Percentiles rank a stretch among this genome's conserved stretches.
phyloP scores from a whole-genome alignment of 2,888 invertebrate species.

The Graphium colonna region DNA sequence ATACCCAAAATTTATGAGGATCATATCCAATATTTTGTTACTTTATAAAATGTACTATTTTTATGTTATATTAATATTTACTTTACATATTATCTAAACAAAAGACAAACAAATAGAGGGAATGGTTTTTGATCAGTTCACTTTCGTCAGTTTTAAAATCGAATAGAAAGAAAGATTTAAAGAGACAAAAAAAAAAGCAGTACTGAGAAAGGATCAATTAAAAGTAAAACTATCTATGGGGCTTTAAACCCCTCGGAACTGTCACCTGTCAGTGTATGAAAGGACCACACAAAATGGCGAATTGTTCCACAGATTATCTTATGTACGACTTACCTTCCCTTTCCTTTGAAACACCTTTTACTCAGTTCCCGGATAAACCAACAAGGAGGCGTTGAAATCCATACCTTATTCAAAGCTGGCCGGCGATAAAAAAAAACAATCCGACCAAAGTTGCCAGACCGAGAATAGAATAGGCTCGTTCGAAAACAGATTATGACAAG shows the following conservation, averaged over 20 bases:
- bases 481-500: constrained; percentile 78
- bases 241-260: constrained; percentile 43
- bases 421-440: constrained; percentile 52
- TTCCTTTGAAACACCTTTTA: constrained; percentile 60
- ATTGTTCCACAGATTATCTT: constrained; percentile 54
- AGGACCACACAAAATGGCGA: constrained; percentile 61
- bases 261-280: constrained; percentile 58
- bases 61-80: no score
- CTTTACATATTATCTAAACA: no score
- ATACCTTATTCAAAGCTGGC: constrained; percentile 58
- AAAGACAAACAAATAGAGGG: no score
- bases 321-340: constrained; percentile 61
- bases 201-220: constrained; percentile 33
- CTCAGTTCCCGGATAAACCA: constrained; percentile 59
- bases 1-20: no score
- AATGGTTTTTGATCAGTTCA: no score
- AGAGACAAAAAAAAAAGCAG: constrained; percentile 4
- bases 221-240: constrained; percentile 56
- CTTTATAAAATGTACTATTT: no score
- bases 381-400: constrained; percentile 77
- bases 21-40: no score
- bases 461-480: constrained; percentile 68
- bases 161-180: constrained; percentile 35
- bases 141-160: constrained; percentile 33
- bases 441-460: constrained; percentile 62